These are phyloP conservation scores for Malurus leucopterus DNA, from an alignment of 2,797 vertebrate species.

Conservation along the genomic window DNA sequence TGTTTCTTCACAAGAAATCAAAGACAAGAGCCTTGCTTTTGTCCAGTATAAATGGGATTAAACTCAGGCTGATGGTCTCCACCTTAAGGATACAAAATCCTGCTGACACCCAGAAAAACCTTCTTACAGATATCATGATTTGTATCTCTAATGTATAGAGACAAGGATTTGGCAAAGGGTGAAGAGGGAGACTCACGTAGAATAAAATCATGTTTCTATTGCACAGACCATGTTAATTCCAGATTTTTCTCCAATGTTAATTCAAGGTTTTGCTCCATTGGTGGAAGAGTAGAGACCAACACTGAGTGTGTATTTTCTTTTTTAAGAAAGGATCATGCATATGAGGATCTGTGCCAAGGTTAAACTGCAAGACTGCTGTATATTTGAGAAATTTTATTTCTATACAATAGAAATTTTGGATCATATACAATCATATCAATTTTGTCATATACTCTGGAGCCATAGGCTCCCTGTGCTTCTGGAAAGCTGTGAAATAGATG, in stretches of 20 bases:
- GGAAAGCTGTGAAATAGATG: background rate
- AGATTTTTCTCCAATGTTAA: background rate
- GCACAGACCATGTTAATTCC: background rate
- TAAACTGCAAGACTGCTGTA: background rate
- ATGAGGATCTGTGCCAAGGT: background rate
- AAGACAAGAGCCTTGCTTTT: background rate
- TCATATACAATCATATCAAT: too few relatives aligned
- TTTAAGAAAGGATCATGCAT: background rate
- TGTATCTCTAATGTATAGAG: background rate
- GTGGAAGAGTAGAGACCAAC: background rate
- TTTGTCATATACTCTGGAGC: background rate
- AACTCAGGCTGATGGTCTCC: background rate
- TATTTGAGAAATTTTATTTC: background rate
- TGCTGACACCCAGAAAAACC: background rate
- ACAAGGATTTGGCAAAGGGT: background rate
- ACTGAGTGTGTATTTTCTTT: background rate
- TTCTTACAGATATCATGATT: background rate
- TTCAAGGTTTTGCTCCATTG: background rate
- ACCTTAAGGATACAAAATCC: background rate
- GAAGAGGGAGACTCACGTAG: background rate
- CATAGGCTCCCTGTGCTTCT: background rate
- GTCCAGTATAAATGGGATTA: background rate
- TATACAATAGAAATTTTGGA: background rate
- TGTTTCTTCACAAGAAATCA: background rate
- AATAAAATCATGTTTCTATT: background rate